Conservation (phyloP, 92 coral and sea anemone species). For the Epizoanthus ramosus region DNA sequence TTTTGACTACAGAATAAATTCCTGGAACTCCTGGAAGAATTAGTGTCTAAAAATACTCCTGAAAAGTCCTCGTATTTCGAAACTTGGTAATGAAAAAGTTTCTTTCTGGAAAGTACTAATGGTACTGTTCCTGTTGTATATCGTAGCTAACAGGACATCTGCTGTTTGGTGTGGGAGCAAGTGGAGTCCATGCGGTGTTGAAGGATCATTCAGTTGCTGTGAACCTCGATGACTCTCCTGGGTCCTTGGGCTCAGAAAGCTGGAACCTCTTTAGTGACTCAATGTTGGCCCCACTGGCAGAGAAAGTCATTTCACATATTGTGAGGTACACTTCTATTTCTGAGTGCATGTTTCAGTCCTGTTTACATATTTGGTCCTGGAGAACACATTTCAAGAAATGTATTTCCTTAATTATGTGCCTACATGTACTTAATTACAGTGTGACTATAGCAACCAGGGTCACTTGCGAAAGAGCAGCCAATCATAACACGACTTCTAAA, state of each 20-base stretch:
- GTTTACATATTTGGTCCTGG: not conserved
- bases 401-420: no score
- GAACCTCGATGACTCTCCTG: slow-evolving; percentile 62
- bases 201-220: slow-evolving; percentile 51
- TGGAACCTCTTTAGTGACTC: slow-evolving; percentile 91
- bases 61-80: no score
- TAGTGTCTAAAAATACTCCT: no score
- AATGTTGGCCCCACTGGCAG: slow-evolving; percentile 84
- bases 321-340: slow-evolving; percentile 54
- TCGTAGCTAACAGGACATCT: slow-evolving; percentile 82
- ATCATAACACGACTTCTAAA: no score
- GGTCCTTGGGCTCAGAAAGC: slow-evolving; percentile 59
- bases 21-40: no score
- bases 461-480: no score
- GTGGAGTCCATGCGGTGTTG: slow-evolving; percentile 67
- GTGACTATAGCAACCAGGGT: no score
- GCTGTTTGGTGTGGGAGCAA: slow-evolving; percentile 86
- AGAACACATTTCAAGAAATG: no score
- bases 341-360: not conserved
- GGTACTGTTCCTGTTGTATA: not conserved
- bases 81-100: not conserved
- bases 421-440: no score
- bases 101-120: not conserved
- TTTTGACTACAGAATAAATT: no score
- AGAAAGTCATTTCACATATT: slow-evolving; percentile 76